Evolutionary conservation across 2,113 vertebrate species (phyloP).

Genomic region (Cottus gobio): DNA sequence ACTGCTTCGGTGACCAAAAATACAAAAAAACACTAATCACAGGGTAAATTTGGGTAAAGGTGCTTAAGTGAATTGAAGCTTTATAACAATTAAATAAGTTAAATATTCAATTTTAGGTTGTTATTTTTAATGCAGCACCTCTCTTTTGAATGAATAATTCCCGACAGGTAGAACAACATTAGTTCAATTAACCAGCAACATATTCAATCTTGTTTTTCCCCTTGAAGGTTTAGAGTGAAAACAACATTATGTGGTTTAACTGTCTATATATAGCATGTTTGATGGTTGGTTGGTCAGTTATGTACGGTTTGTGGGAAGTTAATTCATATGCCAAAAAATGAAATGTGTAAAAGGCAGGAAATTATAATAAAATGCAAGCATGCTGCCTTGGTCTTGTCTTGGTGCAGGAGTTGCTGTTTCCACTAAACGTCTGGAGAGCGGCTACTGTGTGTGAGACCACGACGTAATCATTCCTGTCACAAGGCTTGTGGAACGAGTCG

Average conservation of each 20-base stretch:
- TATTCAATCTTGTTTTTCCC: background rate
- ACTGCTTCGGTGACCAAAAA: too few relatives aligned
- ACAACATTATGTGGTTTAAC: background rate
- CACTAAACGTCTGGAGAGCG: constrained; percentile 19
- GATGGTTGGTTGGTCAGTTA: background rate
- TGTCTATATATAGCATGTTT: background rate
- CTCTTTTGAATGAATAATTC: background rate
- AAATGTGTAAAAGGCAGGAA: background rate
- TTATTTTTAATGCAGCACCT: background rate
- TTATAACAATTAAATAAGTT: background rate
- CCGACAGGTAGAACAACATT: background rate
- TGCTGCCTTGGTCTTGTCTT: background rate
- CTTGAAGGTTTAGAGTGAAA: background rate
- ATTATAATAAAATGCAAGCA: background rate
- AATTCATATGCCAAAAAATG: constrained; percentile 13
- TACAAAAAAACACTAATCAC: background rate
- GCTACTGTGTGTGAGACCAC: constrained; percentile 34
- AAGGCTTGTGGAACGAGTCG: background rate
- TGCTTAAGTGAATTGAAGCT: background rate
- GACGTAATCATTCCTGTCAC: constrained; percentile 41
- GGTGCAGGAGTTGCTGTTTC: constrained; percentile 10
- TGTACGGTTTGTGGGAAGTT: background rate
- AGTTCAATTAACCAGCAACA: background rate
- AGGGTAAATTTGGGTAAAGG: background rate
- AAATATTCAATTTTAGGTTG: background rate